Base-by-base conservation (phyloP, 2,888 invertebrate species). In the Buathra laborator region DNA sequence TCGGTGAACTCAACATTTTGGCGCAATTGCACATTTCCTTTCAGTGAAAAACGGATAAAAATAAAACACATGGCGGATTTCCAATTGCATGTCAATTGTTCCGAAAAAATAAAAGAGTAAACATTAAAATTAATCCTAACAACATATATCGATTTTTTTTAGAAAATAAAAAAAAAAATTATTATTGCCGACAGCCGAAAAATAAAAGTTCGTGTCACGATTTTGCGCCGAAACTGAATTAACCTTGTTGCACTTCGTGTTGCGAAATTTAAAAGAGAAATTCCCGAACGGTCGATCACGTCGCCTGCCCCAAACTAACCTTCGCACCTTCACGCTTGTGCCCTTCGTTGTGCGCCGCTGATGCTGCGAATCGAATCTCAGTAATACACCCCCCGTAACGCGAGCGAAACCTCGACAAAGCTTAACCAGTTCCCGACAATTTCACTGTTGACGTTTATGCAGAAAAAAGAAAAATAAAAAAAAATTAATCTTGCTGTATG, bases 301-400 rank as follows among this genome's bases (percentile, higher is more conserved):
- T 10, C 48, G 24, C 32, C 44, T n/a, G 7, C 37, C 44, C 66
- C 29, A 81, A 82, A 82, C 81, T 64, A 84, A 81, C 81, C 84
- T 84, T 85, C 64, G 78, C 79, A 82, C 75, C 66, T 70, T 70
- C 59, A 67, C 62, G 29, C 19, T 12, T 43, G 51, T 66, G 43
- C 68, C 70, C 19, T 44, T 74, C 64, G 77, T 44, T 24, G 51
- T 16, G 68, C 68, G 46, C 53, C 74, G 37, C 29, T 43, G 48
- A 46, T 37, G 16, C n/a, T 46, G 59, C 56, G 16, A 37, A 84
- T 62, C 74, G 81, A 62, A 74, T 81, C 46, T 62, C 77, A 6
- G 44, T 10, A 77, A 67, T 44, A 67, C 67, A 67, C 71, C 72
- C 9, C 71, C 68, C 32, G 10, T 10, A 70, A 14, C 16, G 44